A percentile compares a stretch with the other conserved stretches of the same genome.
phyloP scores from a whole-genome alignment of 2,888 invertebrate species.

The Athripsodes cinereus region DNA sequence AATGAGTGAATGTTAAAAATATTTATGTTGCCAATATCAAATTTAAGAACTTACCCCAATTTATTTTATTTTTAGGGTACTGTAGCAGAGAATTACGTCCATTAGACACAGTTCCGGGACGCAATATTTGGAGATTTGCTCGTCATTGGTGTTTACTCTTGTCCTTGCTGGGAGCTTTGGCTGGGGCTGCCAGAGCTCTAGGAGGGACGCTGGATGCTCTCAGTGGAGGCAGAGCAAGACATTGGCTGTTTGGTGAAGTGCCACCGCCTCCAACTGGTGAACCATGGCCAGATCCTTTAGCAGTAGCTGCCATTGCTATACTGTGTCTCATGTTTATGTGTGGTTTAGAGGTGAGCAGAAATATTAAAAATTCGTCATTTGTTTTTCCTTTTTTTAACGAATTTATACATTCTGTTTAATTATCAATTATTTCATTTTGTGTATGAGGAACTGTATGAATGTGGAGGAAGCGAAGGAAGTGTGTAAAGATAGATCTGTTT shows the following conservation, averaged over 20 bases:
- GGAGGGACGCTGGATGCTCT: constrained; percentile 59
- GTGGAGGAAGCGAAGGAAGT: too few relatives aligned
- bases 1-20: too few relatives aligned
- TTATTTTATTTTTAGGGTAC: constrained; percentile 31
- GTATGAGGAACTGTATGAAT: too few relatives aligned
- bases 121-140: constrained; percentile 46
- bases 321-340: constrained; percentile 58
- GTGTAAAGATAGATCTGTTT: too few relatives aligned
- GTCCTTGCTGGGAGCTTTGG: constrained; percentile 53
- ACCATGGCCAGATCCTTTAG: constrained; percentile 59
- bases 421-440: too few relatives aligned
- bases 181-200: constrained; percentile 55
- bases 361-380: too few relatives aligned
- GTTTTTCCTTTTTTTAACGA: too few relatives aligned
- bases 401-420: too few relatives aligned
- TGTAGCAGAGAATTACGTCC: constrained; percentile 43
- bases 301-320: constrained; percentile 55
- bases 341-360: constrained; percentile 52
- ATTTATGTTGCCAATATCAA: too few relatives aligned
- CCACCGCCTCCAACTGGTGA: constrained; percentile 54
- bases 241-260: constrained; percentile 33
- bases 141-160: constrained; percentile 56
- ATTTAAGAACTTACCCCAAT: not conserved
- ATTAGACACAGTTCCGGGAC: constrained; percentile 38
- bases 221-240: constrained; percentile 52